Evolutionary conservation across 2,113 vertebrate genomes (phyloP).

Genomic region (Cathartes aura): DNA sequence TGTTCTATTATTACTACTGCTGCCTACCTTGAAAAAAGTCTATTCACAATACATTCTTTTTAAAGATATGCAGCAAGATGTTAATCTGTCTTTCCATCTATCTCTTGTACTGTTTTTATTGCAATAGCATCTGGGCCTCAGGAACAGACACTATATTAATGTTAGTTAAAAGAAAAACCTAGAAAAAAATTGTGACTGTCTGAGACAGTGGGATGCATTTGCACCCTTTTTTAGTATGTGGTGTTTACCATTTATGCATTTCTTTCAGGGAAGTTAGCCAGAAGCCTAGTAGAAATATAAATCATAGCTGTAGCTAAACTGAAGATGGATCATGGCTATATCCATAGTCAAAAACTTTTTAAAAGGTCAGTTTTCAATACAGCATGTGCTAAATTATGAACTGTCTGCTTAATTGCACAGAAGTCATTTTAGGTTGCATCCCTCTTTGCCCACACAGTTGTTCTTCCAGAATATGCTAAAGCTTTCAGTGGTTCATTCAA

Average conservation of each 20-base stretch:
- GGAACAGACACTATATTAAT: not conserved
- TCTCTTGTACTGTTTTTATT: not conserved
- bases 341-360: not conserved
- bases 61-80: not conserved
- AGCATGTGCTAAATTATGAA: not conserved
- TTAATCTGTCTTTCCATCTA: not conserved
- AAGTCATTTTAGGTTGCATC: not conserved
- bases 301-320: not conserved
- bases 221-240: not conserved
- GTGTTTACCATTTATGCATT: not conserved
- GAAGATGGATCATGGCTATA: not conserved
- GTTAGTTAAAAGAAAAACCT: not conserved
- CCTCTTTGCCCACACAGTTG: not conserved
- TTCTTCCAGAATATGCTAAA: not conserved
- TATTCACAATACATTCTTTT: not conserved
- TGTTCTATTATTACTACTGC: conserved; percentile 1
- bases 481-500: not conserved
- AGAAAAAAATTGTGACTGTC: not conserved
- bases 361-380: not conserved
- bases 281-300: not conserved
- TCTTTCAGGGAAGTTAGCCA: not conserved
- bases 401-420: not conserved
- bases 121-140: not conserved
- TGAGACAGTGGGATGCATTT: not conserved
- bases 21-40: not conserved